Evolutionary conservation across 2,113 vertebrate species (phyloP).

Genomic region (Catagonus wagneri): DNA sequence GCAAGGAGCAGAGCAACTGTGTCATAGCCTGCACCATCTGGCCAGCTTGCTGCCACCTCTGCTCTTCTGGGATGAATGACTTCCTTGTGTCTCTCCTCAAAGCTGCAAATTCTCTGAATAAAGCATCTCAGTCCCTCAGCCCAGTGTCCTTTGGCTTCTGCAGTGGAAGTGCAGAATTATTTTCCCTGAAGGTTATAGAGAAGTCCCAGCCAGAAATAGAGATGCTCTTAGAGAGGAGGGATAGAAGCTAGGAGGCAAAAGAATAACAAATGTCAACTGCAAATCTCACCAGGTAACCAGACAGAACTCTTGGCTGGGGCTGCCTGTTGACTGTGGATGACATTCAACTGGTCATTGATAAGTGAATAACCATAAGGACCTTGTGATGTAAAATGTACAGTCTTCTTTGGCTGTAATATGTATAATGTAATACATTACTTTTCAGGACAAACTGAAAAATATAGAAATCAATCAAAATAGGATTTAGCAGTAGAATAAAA

Average conservation of each 20-base stretch:
- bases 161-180: background rate
- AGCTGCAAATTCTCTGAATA: background rate
- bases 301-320: background rate
- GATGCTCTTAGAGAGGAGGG: background rate
- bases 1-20: background rate
- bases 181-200: background rate
- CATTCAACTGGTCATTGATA: background rate
- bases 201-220: background rate
- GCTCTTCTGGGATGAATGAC: background rate
- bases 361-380: background rate
- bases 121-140: background rate
- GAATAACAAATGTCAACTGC: background rate
- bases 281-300: background rate
- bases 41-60: background rate
- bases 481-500: background rate
- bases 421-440: background rate
- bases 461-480: background rate
- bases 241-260: background rate
- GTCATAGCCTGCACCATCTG: background rate
- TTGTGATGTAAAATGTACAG: background rate
- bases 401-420: background rate
- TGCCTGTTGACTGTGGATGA: background rate
- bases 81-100: background rate
- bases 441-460: background rate
- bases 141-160: background rate